Base-by-base conservation (phyloP, 1,140 invertebrate genomes). In the Micrasema longulum region DNA sequence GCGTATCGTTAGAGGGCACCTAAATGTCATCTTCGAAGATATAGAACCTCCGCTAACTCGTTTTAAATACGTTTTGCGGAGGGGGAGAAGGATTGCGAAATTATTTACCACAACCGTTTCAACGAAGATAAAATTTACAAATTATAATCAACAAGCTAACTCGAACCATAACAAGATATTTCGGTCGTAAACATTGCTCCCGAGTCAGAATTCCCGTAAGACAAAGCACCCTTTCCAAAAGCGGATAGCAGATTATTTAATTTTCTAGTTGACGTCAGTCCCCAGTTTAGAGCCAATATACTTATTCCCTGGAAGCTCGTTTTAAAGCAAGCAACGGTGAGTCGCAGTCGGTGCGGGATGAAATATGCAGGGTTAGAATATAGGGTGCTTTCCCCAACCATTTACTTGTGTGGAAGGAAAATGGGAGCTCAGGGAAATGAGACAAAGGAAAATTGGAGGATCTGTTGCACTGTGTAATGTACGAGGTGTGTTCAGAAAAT, bases 301-400 rank as follows among this genome's bases (percentile, higher is more conserved):
- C 26, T n/a, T 20, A 60, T 43, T 60, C 55, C 36, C 55, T 18
- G 5, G 18, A 35, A 53, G 55, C 16, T 41, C 9, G 14, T 18
- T 60, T 36, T 22, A 41, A 23, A 60, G 26, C 50, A 53, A 26
- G 50, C 2, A 22, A 9, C 36, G 36, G 55, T 23, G 22, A 38
- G 35, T 35, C 55, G 36, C 16, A 16, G 38, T 18, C n/a, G 55
- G 41, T 22, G 36, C 55, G 62, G 2, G 36, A 35, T 47, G 41
- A 64, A 64, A 64, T 64, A 64, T 64, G 62, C 43, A 64, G 20
- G 62, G 41, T n/a, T 31, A 12, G 62, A 26, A 47, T 14, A 64
- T 47, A 23, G 2, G 38, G 57, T 38, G 38, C n/a, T 18, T 20
- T 62, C 16, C 35, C 36, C 16, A 26, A 11, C 50, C 50, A 26